These are phyloP conservation scores for Gymnorhina tibicen DNA, from an alignment of 2,113 vertebrate species.

Conservation along the genomic window DNA sequence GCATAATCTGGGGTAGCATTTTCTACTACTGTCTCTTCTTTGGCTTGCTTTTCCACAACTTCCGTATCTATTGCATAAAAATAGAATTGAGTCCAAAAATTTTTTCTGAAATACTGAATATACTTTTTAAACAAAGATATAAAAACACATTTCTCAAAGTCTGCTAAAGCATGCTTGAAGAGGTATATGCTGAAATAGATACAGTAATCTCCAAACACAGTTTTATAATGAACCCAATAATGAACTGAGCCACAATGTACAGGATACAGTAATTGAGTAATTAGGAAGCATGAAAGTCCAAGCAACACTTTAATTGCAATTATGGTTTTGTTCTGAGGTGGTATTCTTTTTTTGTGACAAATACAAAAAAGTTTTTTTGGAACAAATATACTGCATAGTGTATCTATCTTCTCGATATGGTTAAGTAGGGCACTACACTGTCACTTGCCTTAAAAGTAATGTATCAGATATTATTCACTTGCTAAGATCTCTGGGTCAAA, in stretches of 20 bases:
- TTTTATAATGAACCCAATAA: not conserved
- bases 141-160: not conserved
- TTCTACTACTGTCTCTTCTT: slow-evolving; percentile 93
- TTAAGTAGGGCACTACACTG: not conserved
- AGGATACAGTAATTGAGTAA: not conserved
- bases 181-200: not conserved
- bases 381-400: not conserved
- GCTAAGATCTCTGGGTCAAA: not conserved
- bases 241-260: not conserved
- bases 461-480: not conserved
- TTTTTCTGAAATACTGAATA: not conserved
- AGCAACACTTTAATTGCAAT: not conserved
- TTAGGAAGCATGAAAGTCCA: not conserved
- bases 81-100: not conserved
- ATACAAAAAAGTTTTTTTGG: not conserved
- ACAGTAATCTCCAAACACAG: not conserved
- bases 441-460: not conserved
- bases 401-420: not conserved
- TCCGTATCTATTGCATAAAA: slow-evolving; percentile 79
- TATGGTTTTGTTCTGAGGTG: not conserved
- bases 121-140: not conserved
- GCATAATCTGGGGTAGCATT: slow-evolving; percentile 97
- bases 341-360: not conserved
- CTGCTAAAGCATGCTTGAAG: not conserved
- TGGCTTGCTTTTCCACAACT: slow-evolving; percentile 88